Conservation (phyloP, 2,113 vertebrate species). For the Pardalotus punctatus region DNA sequence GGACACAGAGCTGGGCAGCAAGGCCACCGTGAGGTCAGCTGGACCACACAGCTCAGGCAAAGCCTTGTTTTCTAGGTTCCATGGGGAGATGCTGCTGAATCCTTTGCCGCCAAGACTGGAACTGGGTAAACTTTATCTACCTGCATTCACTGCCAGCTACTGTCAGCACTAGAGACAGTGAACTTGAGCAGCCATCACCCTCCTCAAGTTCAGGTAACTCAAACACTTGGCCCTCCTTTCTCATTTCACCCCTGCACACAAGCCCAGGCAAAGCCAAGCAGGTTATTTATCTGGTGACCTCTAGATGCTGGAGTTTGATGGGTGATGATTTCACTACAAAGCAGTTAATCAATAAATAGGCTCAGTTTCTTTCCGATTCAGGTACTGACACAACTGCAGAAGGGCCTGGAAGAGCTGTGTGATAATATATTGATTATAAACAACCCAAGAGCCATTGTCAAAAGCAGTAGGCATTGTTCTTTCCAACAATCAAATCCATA, state of each 20-base stretch:
- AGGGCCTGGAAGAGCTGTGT: background rate
- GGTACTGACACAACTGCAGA: conserved; percentile 7
- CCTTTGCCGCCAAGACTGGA: background rate
- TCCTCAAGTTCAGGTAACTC: background rate
- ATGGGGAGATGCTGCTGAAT: background rate
- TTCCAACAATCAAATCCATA: conserved; percentile 46
- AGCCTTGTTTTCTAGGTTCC: background rate
- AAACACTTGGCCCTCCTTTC: background rate
- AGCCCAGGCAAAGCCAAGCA: conserved; percentile 10
- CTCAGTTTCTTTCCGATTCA: background rate
- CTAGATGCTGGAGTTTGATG: conserved; percentile 45
- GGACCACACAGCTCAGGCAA: background rate
- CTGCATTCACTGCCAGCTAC: background rate
- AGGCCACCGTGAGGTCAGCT: rapidly evolving
- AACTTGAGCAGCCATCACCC: background rate
- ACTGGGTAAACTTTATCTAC: background rate
- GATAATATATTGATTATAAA: conserved; percentile 34
- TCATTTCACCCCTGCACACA: background rate
- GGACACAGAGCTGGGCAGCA: background rate
- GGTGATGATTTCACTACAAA: conserved; percentile 66
- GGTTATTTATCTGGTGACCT: conserved; percentile 54
- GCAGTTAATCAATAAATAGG: conserved; percentile 48
- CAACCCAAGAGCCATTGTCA: conserved; percentile 9
- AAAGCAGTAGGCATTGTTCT: conserved; percentile 40
- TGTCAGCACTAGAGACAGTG: background rate